Evolutionary conservation across 2,797 vertebrate species (phyloP).

Genomic region (Anguilla megastoma): DNA sequence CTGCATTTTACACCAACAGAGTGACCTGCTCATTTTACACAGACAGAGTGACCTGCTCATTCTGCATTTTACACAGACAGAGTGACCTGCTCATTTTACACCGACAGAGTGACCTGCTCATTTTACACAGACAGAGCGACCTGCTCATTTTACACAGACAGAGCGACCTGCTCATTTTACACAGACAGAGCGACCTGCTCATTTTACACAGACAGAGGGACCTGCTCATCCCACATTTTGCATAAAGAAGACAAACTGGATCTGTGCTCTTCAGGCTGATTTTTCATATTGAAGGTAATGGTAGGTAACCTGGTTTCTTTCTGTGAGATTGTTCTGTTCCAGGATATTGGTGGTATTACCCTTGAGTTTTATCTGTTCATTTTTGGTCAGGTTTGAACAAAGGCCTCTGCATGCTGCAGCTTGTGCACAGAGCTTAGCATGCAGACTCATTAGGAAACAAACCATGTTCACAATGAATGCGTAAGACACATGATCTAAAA

Average conservation of each 20-base stretch:
- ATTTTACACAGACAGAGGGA: no score
- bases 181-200: no score
- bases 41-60: no score
- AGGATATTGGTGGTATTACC: not conserved
- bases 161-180: no score
- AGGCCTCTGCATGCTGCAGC: not conserved
- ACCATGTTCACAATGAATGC: conserved; percentile 19
- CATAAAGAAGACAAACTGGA: not conserved
- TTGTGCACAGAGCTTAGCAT: not conserved
- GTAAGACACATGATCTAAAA: conserved; percentile 77
- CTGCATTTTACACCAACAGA: no score
- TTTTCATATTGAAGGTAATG: not conserved
- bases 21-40: no score
- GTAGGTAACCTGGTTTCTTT: not conserved
- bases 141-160: not conserved
- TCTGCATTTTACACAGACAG: no score
- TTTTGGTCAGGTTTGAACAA: not conserved
- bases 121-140: no score
- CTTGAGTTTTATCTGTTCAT: not conserved
- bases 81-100: no score
- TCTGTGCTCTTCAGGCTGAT: not conserved
- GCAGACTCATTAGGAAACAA: conserved; percentile 20
- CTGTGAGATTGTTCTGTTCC: not conserved
- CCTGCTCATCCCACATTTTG: no score
- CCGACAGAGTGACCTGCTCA: no score